Conservation (phyloP, 2,888 invertebrate genomes). For the Epirrhoe alternata region DNA sequence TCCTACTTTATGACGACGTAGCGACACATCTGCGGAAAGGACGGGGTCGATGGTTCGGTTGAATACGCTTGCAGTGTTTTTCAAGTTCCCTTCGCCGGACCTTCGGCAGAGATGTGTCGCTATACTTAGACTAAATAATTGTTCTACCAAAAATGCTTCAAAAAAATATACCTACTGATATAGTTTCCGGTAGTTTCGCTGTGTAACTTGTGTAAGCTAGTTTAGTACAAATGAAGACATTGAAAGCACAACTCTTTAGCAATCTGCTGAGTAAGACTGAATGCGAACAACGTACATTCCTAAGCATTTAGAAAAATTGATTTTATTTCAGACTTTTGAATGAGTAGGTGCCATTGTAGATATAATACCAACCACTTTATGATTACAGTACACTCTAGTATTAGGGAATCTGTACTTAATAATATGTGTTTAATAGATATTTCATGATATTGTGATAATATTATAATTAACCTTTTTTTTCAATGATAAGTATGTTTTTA, state of each 20-base stretch:
- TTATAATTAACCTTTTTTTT: neutral
- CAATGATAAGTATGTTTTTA: neutral
- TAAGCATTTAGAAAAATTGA: conserved; percentile 28
- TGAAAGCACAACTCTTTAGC: neutral
- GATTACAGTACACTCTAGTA: conserved; percentile 43
- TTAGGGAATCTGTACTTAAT: conserved; percentile 64
- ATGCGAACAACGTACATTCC: conserved; percentile 39
- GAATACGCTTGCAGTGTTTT: too few species aligned
- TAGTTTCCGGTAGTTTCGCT: neutral
- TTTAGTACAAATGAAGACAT: neutral
- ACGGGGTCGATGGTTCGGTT: too few species aligned
- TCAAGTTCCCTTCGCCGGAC: too few species aligned
- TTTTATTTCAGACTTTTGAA: conserved; percentile 12
- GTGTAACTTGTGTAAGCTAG: neutral
- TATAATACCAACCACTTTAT: neutral
- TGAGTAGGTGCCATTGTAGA: conserved; percentile 58
- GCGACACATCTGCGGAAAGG: too few species aligned
- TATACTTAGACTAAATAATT: neutral
- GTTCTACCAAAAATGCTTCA: neutral
- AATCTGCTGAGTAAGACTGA: conserved; percentile 31
- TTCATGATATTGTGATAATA: conserved; percentile 1
- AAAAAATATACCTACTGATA: too few species aligned
- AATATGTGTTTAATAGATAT: conserved; percentile 25
- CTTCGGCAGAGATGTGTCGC: too few species aligned
- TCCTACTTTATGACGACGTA: too few species aligned